Percentiles rank a stretch among this genome's conserved stretches.
Conservation (phyloP, 1,140 invertebrate species). For the Drosophila santomea region DNA sequence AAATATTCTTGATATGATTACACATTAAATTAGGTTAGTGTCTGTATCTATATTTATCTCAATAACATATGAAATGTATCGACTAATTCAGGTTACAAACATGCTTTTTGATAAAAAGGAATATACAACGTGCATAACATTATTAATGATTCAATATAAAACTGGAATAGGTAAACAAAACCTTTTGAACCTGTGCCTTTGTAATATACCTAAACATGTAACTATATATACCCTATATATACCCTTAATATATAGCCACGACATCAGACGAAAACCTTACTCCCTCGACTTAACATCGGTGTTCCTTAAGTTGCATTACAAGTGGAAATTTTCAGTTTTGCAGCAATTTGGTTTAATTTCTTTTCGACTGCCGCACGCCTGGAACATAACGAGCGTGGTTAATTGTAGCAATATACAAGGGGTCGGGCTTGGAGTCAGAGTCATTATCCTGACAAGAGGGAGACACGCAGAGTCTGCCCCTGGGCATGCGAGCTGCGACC, state of each 20-base stretch:
- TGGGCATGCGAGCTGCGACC: constrained; percentile 33
- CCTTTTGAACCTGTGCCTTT: too few relatives aligned
- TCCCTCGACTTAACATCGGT: constrained; percentile 10
- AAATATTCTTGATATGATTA: too few relatives aligned
- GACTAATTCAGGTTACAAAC: too few relatives aligned
- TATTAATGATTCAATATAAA: too few relatives aligned
- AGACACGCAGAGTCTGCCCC: constrained; percentile 21
- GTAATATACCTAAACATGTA: not conserved
- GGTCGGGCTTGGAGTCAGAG: constrained; percentile 3
- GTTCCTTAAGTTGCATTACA: constrained; percentile 71
- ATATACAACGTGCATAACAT: too few relatives aligned
- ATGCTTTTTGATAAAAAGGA: too few relatives aligned
- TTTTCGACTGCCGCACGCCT: constrained; percentile 64
- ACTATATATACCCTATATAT: constrained; percentile 5
- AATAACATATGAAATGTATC: too few relatives aligned
- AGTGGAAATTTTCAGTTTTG: constrained; percentile 70
- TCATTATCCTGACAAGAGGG: constrained; percentile 48
- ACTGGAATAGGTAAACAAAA: too few relatives aligned
- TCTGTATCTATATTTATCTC: too few relatives aligned
- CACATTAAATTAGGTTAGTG: too few relatives aligned
- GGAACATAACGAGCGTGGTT: constrained; percentile 75
- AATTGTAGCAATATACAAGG: constrained; percentile 59
- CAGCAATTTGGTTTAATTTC: constrained; percentile 78
- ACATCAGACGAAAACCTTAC: too few relatives aligned
- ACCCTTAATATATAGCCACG: not conserved